These are phyloP conservation scores for Galerucella pusilla DNA, from an alignment of 2,888 invertebrate species.

Conservation along the genomic window DNA sequence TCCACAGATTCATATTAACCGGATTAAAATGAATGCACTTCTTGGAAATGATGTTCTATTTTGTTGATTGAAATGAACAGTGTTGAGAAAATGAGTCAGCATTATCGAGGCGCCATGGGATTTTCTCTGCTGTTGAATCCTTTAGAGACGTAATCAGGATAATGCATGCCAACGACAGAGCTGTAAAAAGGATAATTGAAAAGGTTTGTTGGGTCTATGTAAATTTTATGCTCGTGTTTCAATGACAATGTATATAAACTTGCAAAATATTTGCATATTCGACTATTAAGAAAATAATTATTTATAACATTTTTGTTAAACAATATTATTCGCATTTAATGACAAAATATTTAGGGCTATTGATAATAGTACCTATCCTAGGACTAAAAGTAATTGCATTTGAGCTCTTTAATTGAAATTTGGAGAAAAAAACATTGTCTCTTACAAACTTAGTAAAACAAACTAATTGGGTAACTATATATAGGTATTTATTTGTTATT, in stretches of 20 bases:
- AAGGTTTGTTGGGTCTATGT: conserved; percentile 56
- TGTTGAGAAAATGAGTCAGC: conserved; percentile 31
- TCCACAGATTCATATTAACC: neutral
- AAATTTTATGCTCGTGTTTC: conserved; percentile 50
- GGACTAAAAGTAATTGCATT: too few relatives aligned
- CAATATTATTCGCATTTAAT: too few relatives aligned
- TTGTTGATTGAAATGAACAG: conserved; percentile 34
- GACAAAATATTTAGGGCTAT: too few relatives aligned
- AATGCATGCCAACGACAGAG: conserved; percentile 50
- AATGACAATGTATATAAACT: conserved; percentile 35
- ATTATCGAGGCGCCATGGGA: conserved; percentile 36
- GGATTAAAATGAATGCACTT: conserved; percentile 14
- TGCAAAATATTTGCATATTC: conserved; percentile 27
- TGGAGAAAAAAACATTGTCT: too few relatives aligned
- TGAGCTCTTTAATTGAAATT: too few relatives aligned
- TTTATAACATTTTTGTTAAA: too few relatives aligned
- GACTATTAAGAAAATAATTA: neutral
- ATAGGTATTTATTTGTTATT: too few relatives aligned
- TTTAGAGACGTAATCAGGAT: conserved; percentile 52
- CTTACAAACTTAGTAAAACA: too few relatives aligned
- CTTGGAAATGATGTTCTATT: conserved; percentile 10
- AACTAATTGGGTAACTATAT: too few relatives aligned
- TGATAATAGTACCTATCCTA: too few relatives aligned
- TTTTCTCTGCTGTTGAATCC: conserved; percentile 32
- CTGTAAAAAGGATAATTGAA: conserved; percentile 53